Evolutionary conservation across 2,888 invertebrate species (phyloP).

Genomic region (Dioctria rufipes): DNA sequence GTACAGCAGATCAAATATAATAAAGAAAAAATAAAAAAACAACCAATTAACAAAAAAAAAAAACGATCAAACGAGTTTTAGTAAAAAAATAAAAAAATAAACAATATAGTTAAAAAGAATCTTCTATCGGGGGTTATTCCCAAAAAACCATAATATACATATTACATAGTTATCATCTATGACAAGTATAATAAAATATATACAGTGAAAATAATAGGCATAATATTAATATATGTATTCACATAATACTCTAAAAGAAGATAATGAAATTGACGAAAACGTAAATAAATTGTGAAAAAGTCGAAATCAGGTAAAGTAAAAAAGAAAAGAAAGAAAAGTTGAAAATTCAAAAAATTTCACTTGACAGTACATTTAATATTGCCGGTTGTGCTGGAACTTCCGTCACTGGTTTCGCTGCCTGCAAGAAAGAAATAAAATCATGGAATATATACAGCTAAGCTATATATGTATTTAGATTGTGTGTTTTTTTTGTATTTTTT

Average conservation of each 20-base stretch:
- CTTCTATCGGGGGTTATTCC: conserved; percentile 33
- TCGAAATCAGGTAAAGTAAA: conserved; percentile 2
- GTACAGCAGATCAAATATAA: neutral
- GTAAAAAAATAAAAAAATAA: neutral
- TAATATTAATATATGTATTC: conserved; percentile 39
- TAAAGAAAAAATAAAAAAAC: conserved; percentile 15
- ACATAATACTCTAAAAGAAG: conserved; percentile 34
- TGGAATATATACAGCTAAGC: conserved; percentile 54
- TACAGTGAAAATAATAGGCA: conserved; percentile 42
- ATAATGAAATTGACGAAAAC: conserved; percentile 32
- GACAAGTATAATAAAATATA: conserved; percentile 3
- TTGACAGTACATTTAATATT: conserved; percentile 71
- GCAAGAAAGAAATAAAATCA: conserved; percentile 73
- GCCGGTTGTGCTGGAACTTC: conserved; percentile 75
- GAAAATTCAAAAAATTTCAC: conserved; percentile 45
- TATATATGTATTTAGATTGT: conserved; percentile 40
- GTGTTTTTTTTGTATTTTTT: too few relatives aligned
- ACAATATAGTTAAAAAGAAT: neutral
- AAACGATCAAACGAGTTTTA: conserved; percentile 38
- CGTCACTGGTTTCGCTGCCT: conserved; percentile 80
- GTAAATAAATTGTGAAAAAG: conserved; percentile 10
- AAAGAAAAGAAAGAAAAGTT: conserved; percentile 56
- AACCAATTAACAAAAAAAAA: conserved; percentile 34
- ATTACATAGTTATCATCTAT: conserved; percentile 16
- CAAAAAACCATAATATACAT: conserved; percentile 22